A percentile compares a stretch with the other conserved stretches of the same genome.
phyloP scores from a whole-genome alignment of 2,888 invertebrate genomes.

The Pandemis heparana region DNA sequence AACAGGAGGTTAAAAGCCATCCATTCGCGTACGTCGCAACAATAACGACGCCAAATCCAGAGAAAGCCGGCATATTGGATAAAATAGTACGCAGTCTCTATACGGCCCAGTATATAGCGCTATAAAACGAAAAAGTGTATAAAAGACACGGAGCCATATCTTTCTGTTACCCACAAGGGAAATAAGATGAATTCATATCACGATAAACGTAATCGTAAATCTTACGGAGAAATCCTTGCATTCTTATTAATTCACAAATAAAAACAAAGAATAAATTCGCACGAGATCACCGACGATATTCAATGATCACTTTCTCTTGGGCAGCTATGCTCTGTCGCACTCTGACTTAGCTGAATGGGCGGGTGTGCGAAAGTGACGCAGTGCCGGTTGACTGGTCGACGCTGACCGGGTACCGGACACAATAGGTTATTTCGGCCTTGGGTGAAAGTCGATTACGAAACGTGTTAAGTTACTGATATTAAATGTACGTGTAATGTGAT shows the following conservation, averaged over 20 bases:
- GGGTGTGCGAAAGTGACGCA: slow-evolving; percentile 35
- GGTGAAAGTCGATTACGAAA: slow-evolving; percentile 71
- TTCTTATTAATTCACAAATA: slow-evolving; percentile 27
- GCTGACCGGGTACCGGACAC: slow-evolving; percentile 46
- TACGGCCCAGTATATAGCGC: slow-evolving; percentile 16
- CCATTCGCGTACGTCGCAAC: slow-evolving; percentile 9
- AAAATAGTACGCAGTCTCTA: slow-evolving; percentile 17
- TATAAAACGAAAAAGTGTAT: slow-evolving; percentile 28
- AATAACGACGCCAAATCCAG: slow-evolving; percentile 15
- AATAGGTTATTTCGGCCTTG: slow-evolving; percentile 74
- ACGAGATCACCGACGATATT: slow-evolving; percentile 35
- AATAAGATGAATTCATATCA: slow-evolving; percentile 43
- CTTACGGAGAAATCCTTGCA: slow-evolving; percentile 38
- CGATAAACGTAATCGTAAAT: slow-evolving; percentile 42
- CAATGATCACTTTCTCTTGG: slow-evolving; percentile 40
- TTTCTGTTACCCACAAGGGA: slow-evolving; percentile 34
- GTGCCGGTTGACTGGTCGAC: slow-evolving; percentile 36
- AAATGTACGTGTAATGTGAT: slow-evolving; percentile 34
- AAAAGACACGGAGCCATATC: slow-evolving; percentile 25
- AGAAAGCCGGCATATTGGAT: slow-evolving; percentile 23
- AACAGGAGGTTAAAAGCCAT: slow-evolving; percentile 22
- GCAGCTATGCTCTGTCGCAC: slow-evolving; percentile 27
- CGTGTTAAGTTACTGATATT: slow-evolving; percentile 44
- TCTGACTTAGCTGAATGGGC: slow-evolving; percentile 25
- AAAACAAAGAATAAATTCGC: slow-evolving; percentile 42